Evolutionary conservation across 1,140 invertebrate species (phyloP).

Genomic region (Macrocentrus cingulum): DNA sequence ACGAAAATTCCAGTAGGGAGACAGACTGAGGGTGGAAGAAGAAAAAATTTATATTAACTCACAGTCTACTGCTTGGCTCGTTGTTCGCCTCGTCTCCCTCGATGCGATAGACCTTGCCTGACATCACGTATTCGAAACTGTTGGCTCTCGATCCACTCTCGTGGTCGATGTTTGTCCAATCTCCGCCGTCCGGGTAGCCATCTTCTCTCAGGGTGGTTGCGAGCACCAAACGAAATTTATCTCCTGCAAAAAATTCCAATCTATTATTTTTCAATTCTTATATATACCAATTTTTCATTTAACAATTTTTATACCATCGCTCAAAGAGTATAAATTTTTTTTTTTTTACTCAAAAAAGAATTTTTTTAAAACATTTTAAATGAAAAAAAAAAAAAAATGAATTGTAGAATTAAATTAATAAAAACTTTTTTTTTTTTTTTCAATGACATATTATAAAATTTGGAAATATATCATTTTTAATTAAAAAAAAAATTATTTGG

Average conservation of each 20-base stretch:
- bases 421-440: no score
- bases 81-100: constrained; percentile 93
- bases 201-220: constrained; percentile 95
- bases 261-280: background rate
- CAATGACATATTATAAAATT: no score
- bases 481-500: no score
- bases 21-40: background rate
- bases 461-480: no score
- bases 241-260: constrained; percentile 59
- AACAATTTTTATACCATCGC: no score
- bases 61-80: constrained; percentile 83
- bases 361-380: no score
- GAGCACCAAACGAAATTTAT: constrained; percentile 92
- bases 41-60: constrained; percentile 57
- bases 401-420: no score
- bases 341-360: no score
- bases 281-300: background rate
- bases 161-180: constrained; percentile 84
- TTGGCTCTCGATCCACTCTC: constrained; percentile 86
- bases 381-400: no score
- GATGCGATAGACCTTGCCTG: constrained; percentile 97
- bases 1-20: background rate
- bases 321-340: no score
- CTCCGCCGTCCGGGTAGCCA: constrained; percentile 91
- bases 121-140: constrained; percentile 99